Percentiles rank a stretch among this genome's conserved stretches.
Evolutionary conservation across 1,140 invertebrate species (phyloP).

Genomic region (Portunus trituberculatus): DNA sequence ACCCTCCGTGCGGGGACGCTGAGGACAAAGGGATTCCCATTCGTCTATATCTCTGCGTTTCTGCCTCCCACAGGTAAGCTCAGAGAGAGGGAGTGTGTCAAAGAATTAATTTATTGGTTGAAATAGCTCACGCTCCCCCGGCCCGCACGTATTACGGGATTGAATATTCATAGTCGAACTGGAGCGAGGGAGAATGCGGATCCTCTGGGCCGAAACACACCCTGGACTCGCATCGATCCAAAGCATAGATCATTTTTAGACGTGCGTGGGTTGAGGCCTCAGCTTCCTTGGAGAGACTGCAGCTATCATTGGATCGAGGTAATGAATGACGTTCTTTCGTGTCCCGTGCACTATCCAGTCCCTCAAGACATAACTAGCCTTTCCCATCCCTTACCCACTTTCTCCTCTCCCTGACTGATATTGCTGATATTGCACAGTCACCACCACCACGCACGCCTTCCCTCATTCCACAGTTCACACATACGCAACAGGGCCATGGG

Average conservation of each 20-base stretch:
- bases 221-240: neutral
- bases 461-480: too few species aligned
- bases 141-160: neutral
- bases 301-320: neutral
- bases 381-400: too few species aligned
- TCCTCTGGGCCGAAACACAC: neutral
- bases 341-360: too few species aligned
- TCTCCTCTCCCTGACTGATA: neutral
- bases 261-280: too few species aligned
- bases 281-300: too few species aligned
- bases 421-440: too few species aligned
- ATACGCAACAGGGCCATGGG: too few species aligned
- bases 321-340: too few species aligned
- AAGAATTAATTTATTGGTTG: constrained; percentile 12
- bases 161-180: constrained; percentile 2
- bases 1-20: neutral
- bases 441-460: too few species aligned
- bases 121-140: neutral
- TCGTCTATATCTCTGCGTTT: neutral
- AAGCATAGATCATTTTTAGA: neutral
- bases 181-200: neutral
- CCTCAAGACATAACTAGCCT: too few species aligned
- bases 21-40: neutral
- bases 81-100: neutral
- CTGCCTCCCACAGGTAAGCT: neutral